Evolutionary conservation across 2,888 invertebrate species (phyloP), one percentile per base, ranked within the genome.

Genomic region (Oegoconia quadripuncta): DNA sequence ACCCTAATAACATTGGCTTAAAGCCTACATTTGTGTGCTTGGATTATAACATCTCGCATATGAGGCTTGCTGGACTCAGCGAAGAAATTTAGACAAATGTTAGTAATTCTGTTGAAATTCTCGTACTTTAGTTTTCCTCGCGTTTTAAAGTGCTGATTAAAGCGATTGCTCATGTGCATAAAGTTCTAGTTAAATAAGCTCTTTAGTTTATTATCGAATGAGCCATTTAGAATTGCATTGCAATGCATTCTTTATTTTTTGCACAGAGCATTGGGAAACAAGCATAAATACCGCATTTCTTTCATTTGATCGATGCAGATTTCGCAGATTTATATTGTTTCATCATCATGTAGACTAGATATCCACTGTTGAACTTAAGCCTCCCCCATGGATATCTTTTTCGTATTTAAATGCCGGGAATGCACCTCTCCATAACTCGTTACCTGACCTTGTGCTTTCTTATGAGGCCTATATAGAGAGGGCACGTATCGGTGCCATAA

Each of bases 1-100:
- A 25, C 30, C 22, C 31, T 37, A 25, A 11, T 7, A 14, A 22
- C 23, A 13, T 9, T 14, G 14, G n/a, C 5, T 6, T 14, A 37
- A 25, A 25, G 37, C 25, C 16, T 12, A 15, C 14, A 16, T 13
- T 31, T 13, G 11, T 17, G 8, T 25, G 20, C 9, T 2, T 11
- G 5, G 2, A 8, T 6, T 13, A 22, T n/a, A 29, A 22, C 6
- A 14, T 22, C 20, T 23, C 42, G 34, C 34, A 17, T 42, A 37
- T 42, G 39, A 22, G 32, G 26, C 16, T 13, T 7, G 34, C 12
- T 28, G 47, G 36, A 31, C 51, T 49, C 46, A 52, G 52, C 46
- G 55, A 55, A 56, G 56, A 52, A 62, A 67, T 66, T 67, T 68
- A 61, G 62, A 65, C 62, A 50, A 64, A 60, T 63, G 55, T 48